phyloP scores from a whole-genome alignment of 2,888 invertebrate species.

The Caenorhabditis sp. region DNA sequence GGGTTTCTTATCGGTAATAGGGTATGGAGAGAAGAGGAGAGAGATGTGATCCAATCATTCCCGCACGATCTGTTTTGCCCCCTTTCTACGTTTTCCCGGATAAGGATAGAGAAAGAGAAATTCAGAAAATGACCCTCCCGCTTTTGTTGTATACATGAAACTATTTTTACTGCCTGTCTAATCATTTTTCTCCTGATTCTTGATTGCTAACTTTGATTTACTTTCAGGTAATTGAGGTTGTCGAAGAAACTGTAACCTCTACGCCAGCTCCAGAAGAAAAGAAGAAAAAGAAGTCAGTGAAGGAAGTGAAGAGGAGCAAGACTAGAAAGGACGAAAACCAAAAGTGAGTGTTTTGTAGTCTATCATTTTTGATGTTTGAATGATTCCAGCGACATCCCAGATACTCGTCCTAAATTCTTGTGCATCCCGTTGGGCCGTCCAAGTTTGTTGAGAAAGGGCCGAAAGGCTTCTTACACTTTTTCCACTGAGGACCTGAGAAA shows the following conservation, averaged over 20 bases:
- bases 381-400: conserved; percentile 58
- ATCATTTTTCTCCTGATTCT: neutral
- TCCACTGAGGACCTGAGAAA: conserved; percentile 62
- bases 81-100: conserved; percentile 36
- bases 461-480: conserved; percentile 66
- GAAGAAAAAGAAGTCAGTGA: conserved; percentile 56
- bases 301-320: conserved; percentile 53
- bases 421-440: conserved; percentile 55
- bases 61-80: conserved; percentile 58
- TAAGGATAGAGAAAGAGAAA: conserved; percentile 45
- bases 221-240: conserved; percentile 52
- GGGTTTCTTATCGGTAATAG: conserved; percentile 58
- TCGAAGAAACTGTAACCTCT: conserved; percentile 56
- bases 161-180: conserved; percentile 5
- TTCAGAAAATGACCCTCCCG: conserved; percentile 11
- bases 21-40: neutral
- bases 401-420: conserved; percentile 39
- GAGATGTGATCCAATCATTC: conserved; percentile 58
- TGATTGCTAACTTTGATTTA: neutral
- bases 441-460: conserved; percentile 54
- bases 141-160: conserved; percentile 14
- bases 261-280: conserved; percentile 43
- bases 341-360: conserved; percentile 50
- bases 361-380: neutral
- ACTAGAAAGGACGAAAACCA: conserved; percentile 65